Evolutionary conservation across 2,113 vertebrate species (phyloP), one percentile per base, ranked within the genome.

Genomic region (Hiodon tergisus): DNA sequence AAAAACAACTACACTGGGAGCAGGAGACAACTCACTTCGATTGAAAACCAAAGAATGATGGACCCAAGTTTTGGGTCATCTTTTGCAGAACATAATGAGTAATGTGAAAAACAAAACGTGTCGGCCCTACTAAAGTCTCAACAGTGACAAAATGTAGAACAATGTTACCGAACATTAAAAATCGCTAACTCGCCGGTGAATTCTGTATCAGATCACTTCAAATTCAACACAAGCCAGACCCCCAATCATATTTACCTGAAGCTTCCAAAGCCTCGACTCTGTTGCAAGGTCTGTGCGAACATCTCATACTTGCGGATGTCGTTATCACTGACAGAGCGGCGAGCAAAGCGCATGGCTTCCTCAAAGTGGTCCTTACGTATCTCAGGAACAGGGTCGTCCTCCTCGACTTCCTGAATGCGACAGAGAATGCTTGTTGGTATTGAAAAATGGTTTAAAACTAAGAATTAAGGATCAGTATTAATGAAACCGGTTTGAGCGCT

Each of bases 251-350:
- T 4, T 3, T 91, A 98, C 96, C 96, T 98, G 95, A 99, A 99
- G 89, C 96, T 98, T 88, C 97, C 97, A 55, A 99, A 98, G 78
- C 97, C 97, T 71, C 96, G 94, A 89, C 96, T 99, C 88, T 99
- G 97, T 90, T 99, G 97, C 85, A 99, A 92, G 9, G 97, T 98
- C 91, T 99, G 97, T 82, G 97, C 97, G 72, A 99, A 99, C 97
- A 99, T 99, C 86, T 98, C 97, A 0, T 98, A 99, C 89, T 99
- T 99, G 85, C 96, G 94, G 81, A 99, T 99, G 87, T 98, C 97
- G 0, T 99, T 99, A 83, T 99, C 97, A 16, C 96, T 98, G 90
- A 99, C 97, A 0, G 97, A 98, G 77, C 96, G 96, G 68, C 97
- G 96, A 67, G 97, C 96, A 59, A 98, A 99, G 83, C 97, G 95